Base-by-base conservation (phyloP, 2,888 invertebrate genomes). In the Azorinus chamasolen region DNA sequence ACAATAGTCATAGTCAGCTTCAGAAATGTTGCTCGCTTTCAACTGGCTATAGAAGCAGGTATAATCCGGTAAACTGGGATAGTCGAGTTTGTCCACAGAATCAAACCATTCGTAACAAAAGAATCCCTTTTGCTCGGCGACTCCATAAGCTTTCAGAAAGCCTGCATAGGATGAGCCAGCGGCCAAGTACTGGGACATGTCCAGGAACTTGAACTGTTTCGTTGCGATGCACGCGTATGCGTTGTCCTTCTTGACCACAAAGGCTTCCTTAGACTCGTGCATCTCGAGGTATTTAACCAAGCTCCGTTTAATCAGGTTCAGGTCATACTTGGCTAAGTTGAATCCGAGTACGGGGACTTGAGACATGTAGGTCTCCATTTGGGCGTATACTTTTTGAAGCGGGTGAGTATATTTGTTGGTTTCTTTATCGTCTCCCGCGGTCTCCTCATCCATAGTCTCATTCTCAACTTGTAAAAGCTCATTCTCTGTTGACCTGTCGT, bases 291-390 rank as follows among this genome's bases (percentile, higher is more conserved):
- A 45, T 24, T 63, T 43, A 14, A 12, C n/a, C 22, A 54, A 54
- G 27, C 37, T 10, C 10, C n/a, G 55, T 59, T 75, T 75, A 1
- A 79, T 51, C 16, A 80, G n/a, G 50, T 77, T 80, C 12, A 80
- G 18, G 24, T 77, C 80, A 37, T 77, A 80, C 25, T 76, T 77
- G 58, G 80, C 68, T 0, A 65, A 76, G 54, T 75, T 79, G 32
- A 75, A 79, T 8, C 76, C 1, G 76, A n/a, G 20, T 0, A 72
- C 75, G 5, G 72, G 68, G 4, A 73, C 32, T 37, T 72, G 72
- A 4, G 53, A 53, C 41, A 63, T 63, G 27, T 63, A 63, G 3
- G 18, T 39, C 25, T 24, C 27, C 2, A 51, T 6, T 51, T 53
- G 32, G 1, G 53, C 53, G 63, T 63, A 63, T 12, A 63, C 20